These are phyloP conservation scores for Neopelma chrysocephalum DNA, from an alignment of 2,797 vertebrate genomes.

Conservation along the genomic window DNA sequence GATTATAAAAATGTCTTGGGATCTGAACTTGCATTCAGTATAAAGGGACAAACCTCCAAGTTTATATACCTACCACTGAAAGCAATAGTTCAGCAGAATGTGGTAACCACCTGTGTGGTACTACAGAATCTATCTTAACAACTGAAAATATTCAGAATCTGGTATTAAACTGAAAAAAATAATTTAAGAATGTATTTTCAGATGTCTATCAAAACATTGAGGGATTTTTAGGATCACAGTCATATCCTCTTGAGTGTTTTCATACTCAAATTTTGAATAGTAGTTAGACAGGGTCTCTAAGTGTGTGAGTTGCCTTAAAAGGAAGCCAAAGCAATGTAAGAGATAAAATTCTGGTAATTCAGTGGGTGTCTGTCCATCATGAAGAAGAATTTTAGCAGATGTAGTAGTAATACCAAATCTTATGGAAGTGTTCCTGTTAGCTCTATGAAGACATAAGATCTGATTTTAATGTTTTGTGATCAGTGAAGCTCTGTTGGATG, in stretches of 20 bases:
- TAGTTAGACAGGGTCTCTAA: neutral
- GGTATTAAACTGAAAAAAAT: neutral
- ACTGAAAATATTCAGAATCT: neutral
- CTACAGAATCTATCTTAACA: neutral
- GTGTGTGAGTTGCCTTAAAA: neutral
- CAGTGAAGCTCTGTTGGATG: neutral
- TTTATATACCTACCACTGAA: neutral
- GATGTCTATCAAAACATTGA: neutral
- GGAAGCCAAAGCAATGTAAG: neutral
- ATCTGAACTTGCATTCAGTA: neutral
- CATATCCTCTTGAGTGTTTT: neutral
- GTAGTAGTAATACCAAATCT: neutral
- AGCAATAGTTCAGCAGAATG: neutral
- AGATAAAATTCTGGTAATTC: neutral
- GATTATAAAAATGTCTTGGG: neutral
- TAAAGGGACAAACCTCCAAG: neutral
- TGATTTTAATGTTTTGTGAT: neutral
- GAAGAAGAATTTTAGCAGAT: neutral
- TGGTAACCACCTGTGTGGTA: neutral
- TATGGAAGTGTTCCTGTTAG: neutral
- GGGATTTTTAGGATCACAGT: neutral
- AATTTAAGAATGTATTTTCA: neutral
- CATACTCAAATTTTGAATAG: neutral
- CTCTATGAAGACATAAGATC: neutral
- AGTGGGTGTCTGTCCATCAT: neutral